Base-by-base conservation (phyloP, 2,797 vertebrate species). In the Meriones psammophilus region DNA sequence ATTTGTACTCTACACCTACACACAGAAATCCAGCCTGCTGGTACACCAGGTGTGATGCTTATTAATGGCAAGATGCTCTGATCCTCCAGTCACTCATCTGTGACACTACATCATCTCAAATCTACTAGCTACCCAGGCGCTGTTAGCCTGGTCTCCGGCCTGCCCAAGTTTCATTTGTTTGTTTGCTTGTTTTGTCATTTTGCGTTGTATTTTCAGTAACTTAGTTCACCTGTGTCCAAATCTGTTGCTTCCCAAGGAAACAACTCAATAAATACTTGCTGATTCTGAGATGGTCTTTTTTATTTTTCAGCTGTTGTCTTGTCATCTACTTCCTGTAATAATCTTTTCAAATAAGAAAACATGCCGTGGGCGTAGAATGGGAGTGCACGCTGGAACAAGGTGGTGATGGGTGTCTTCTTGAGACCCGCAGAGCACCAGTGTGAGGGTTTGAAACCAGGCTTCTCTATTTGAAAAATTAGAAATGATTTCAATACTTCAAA, bases 401-500 rank as follows among this genome's bases (percentile, higher is more conserved):
- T 1, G 39, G 5, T 9, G 22, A 33, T 12, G 60, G 56, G 64
- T 64, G 20, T 33, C 89, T 39, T 3, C 66, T 14, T 64, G 62
- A 92, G 68, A 92, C 15, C 12, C 22, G 69, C 7, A 76, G 33
- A 33, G 2, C 13, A 33, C 60, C 50, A 78, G 5, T 74, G 8
- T 36, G 2, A 80, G 3, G 4, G 10, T 73, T 78, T 85, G 46
- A 77, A 87, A 89, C 2, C 26, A 26, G 7, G 42, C 69, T 17
- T 69, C 30, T 42, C 18, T 58, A 56, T 39, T 91, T 77, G 64
- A 42, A 33, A 89, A 62, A 68, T 54, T 66, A 66, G 17, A 87
- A 92, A 83, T 88, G 33, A 90, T 58, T 79, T 8, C 50, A 79
- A 93, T 81, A 56, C 30, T 73, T 94, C 5, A 83, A 73, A 93